Base-by-base conservation (phyloP, 92 coral and sea anemone genomes). In the Porites cylindrica region DNA sequence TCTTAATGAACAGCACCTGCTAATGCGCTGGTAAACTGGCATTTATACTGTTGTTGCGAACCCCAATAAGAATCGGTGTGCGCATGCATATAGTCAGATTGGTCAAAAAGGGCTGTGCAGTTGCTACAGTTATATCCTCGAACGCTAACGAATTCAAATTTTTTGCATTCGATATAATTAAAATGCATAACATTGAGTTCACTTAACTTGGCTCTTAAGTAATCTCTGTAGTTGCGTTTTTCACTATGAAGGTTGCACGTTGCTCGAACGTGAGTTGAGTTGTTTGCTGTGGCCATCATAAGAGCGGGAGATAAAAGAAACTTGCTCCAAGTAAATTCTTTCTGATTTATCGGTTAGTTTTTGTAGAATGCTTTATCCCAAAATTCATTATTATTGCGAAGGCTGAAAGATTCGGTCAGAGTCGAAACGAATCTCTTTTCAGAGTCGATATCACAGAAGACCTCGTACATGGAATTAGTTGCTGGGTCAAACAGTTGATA, bases 381-480 rank as follows among this genome's bases (percentile, higher is more conserved):
- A 59, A 77, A 89, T 23, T 72, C 58, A n/a, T 58, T 52, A 1
- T 72, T 89, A 6, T 84, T 70, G 8, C 74, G 78, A 6, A 84
- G 12, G 38, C 85, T 83, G 72, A 90, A 85, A 11, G 93, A 90
- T 74, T 90, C 90, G 24, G 85, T 21, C 67, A 90, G 77, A 52
- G 90, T 90, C 93, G 90, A 85, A 70, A 84, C 92, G 62, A 79
- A 84, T 47, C 78, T 78, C 7, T 77, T 72, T 59, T 84, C 89
- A 24, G 89, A 63, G 11, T 79, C 66, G 43, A 89, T 78, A 74
- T 89, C 92, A 66, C 92, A 84, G 69, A 67, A 84, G 19, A 43
- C 76, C 17, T 78, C 61, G 50, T 60, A 52, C n/a, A 67, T 5
- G 12, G 19, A 75, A 6, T 53, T 59, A 47, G 8, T 63, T 12